Base-by-base conservation (phyloP, 2,888 invertebrate species). In the Apamea crenata region DNA sequence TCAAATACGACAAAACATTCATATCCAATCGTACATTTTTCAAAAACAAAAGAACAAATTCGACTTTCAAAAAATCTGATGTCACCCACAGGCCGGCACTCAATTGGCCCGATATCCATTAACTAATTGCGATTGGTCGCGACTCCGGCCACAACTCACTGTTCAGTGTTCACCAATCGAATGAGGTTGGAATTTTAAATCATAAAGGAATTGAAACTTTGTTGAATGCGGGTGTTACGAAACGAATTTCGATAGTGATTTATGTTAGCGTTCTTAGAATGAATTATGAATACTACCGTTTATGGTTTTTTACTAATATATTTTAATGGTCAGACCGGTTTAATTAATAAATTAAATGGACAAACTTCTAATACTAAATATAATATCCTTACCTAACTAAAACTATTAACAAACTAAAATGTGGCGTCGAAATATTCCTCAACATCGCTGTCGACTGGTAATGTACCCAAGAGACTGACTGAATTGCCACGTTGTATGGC, bases 41-140 rank as follows among this genome's bases (percentile, higher is more conserved):
- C 10, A 67, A 81, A 85, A 77, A 32, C 67, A 76, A 85, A 78
- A 86, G 75, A 83, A 74, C 63, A 50, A 67, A 72, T 84, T 85
- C 81, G 73, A 81, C 65, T 78, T 87, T 87, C 74, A 78, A 87
- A 88, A 81, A 85, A 79, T 83, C 66, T 29, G 66, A 78, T 75
- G 78, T 82, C 82, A 77, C 77, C 80, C 81, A 80, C 87, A 88
- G 87, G 83, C 77, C 77, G 75, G 47, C 79, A 81, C 72, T 88
- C 86, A 84, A 90, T 92, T 90, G 90, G 86, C 81, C 78, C 87
- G 84, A 83, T 84, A 82, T 90, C 92, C 91, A 94, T 93, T 93
- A 93, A 91, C 92, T 93, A 92, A 94, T 93, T 92, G 93, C 91
- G 47, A 92, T 90, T 91, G 92, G 91, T 88, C 85, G 86, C 80